Evolutionary conservation across 2,113 vertebrate genomes (phyloP).

Genomic region (Illadopsis cleaveri): DNA sequence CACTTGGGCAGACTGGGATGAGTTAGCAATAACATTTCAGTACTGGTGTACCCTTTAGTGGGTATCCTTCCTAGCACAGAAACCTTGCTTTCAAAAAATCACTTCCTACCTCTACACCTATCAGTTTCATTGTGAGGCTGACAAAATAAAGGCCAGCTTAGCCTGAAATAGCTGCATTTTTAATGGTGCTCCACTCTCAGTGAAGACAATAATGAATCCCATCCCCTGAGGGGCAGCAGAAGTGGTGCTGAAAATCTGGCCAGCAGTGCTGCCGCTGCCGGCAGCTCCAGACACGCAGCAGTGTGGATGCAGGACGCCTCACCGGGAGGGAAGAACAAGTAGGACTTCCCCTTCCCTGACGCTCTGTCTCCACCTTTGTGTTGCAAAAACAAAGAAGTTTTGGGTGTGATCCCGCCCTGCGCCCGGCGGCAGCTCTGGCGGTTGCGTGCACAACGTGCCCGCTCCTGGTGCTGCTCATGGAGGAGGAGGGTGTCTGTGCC

Average conservation of each 20-base stretch:
- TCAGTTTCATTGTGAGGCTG: neutral
- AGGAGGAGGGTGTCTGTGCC: conserved; percentile 5
- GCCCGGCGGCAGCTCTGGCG: neutral
- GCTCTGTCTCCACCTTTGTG: conserved; percentile 20
- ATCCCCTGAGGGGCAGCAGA: neutral
- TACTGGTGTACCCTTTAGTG: neutral
- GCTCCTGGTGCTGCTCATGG: conserved; percentile 22
- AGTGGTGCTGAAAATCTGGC: neutral
- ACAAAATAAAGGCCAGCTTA: neutral
- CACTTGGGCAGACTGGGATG: neutral
- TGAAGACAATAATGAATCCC: neutral
- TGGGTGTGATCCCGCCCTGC: conserved; percentile 24
- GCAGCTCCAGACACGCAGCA: neutral
- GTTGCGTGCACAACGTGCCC: conserved; percentile 58
- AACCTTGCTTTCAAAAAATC: neutral
- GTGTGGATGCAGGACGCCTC: neutral
- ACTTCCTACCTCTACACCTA: neutral
- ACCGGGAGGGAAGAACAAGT: neutral
- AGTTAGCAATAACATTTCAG: neutral
- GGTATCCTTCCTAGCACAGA: neutral
- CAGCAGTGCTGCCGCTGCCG: neutral
- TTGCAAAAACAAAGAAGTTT: conserved; percentile 49
- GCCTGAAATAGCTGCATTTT: conserved; percentile 3
- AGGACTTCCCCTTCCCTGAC: conserved; percentile 23
- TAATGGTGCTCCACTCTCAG: neutral